Evolutionary conservation across 2,797 vertebrate genomes (phyloP).

Genomic region (Crax fasciolata): DNA sequence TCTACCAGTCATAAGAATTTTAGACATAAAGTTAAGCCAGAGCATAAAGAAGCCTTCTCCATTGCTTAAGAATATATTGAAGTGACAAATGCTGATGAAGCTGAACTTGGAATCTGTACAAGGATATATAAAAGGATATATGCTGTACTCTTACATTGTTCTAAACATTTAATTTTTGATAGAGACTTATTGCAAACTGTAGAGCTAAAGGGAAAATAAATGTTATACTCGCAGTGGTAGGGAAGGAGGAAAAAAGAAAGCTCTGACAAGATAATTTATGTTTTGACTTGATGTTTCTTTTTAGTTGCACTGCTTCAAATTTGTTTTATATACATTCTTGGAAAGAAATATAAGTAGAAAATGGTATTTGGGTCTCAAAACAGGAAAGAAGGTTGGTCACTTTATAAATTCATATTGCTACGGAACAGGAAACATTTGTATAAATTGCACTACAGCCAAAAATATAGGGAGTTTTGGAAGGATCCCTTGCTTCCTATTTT

Average conservation of each 20-base stretch:
- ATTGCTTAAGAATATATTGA: neutral
- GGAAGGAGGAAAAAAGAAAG: neutral
- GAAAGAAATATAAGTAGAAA: neutral
- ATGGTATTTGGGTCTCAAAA: neutral
- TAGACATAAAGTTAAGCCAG: neutral
- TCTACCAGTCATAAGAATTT: neutral
- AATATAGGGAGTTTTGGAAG: neutral
- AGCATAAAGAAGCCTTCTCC: neutral
- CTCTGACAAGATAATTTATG: neutral
- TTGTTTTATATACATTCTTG: neutral
- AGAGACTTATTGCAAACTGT: neutral
- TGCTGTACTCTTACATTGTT: neutral
- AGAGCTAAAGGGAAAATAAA: neutral
- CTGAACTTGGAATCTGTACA: neutral
- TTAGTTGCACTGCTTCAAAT: neutral
- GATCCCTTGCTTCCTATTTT: neutral
- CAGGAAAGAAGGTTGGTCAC: neutral
- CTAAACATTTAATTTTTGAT: neutral
- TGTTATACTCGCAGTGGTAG: accelerated
- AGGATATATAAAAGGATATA: neutral
- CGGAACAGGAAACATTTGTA: neutral
- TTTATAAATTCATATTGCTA: neutral
- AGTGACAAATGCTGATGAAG: neutral
- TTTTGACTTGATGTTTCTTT: neutral
- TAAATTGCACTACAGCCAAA: neutral